phyloP scores from a whole-genome alignment of 2,113 vertebrate species.

The Megalops atlanticus region DNA sequence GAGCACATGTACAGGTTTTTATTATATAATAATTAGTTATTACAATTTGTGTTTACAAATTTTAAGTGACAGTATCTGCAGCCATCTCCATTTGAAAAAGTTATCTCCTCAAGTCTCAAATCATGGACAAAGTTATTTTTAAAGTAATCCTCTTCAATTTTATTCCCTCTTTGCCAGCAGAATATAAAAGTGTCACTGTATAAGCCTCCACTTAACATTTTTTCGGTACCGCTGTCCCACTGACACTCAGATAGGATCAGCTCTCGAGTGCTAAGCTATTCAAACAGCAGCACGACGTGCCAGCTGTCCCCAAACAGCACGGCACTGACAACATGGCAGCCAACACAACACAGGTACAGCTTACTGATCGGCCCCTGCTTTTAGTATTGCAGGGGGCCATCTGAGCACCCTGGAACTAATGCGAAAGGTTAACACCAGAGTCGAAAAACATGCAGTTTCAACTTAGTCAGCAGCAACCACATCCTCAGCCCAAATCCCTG shows the following conservation, averaged over 20 bases:
- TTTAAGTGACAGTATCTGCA: background rate
- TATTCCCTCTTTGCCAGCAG: background rate
- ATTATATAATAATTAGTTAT: too few relatives aligned
- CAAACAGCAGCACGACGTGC: background rate
- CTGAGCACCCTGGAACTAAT: slow-evolving; percentile 21
- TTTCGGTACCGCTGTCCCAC: background rate
- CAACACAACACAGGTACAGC: background rate
- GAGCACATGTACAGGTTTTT: background rate
- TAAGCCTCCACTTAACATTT: background rate
- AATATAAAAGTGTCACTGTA: background rate
- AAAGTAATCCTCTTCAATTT: too few relatives aligned
- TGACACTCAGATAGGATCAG: background rate
- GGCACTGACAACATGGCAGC: background rate
- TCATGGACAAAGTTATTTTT: too few relatives aligned
- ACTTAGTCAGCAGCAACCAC: slow-evolving; percentile 46
- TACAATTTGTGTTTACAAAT: background rate
- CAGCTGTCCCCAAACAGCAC: background rate
- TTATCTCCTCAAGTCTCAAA: background rate
- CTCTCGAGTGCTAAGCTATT: background rate
- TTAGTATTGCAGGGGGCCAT: slow-evolving; percentile 19
- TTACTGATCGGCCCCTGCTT: background rate
- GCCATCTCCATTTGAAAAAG: background rate
- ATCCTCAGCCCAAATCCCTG: slow-evolving; percentile 42
- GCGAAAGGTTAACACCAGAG: slow-evolving; percentile 31
- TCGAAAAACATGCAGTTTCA: slow-evolving; percentile 21